Evolutionary conservation across 2,888 invertebrate genomes (phyloP).

Genomic region (Dolichomitus sp.): DNA sequence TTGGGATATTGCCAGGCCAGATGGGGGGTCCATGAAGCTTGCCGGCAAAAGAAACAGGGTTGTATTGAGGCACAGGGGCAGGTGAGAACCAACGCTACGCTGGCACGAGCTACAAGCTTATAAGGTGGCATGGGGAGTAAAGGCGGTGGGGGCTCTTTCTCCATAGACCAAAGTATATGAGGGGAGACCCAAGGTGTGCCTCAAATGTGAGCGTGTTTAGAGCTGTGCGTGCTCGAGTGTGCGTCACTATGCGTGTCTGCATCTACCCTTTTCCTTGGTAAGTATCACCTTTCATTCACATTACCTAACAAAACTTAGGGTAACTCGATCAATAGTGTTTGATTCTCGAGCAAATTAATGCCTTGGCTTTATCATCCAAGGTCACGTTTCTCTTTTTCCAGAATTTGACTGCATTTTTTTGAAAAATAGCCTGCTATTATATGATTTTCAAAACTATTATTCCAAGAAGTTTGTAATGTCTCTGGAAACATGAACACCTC

Average conservation of each 20-base stretch:
- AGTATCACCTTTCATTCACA: slow-evolving; percentile 81
- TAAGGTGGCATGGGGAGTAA: slow-evolving; percentile 25
- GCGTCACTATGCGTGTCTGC: slow-evolving; percentile 6
- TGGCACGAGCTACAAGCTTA: slow-evolving; percentile 69
- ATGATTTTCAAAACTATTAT: too few species aligned
- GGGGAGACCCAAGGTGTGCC: slow-evolving; percentile 51
- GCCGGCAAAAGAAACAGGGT: slow-evolving; percentile 24
- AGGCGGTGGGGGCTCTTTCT: slow-evolving; percentile 15
- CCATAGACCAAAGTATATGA: slow-evolving; percentile 34
- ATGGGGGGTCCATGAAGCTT: slow-evolving; percentile 34
- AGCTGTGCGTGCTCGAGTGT: slow-evolving; percentile 26
- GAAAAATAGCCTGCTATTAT: not conserved
- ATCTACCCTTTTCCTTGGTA: slow-evolving; percentile 39
- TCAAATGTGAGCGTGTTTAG: slow-evolving; percentile 7
- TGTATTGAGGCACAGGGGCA: slow-evolving; percentile 72
- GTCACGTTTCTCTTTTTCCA: not conserved
- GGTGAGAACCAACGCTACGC: slow-evolving; percentile 74
- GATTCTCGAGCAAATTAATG: slow-evolving; percentile 5
- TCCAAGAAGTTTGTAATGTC: too few species aligned
- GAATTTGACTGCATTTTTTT: not conserved
- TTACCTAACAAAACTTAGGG: slow-evolving; percentile 19
- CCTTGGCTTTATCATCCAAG: not conserved
- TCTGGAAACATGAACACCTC: too few species aligned
- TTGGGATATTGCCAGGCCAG: slow-evolving; percentile 32
- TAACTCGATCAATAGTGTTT: slow-evolving; percentile 23